phyloP scores from a whole-genome alignment of 2,888 invertebrate species.

The Ashinkailepas kermadecensis region DNA sequence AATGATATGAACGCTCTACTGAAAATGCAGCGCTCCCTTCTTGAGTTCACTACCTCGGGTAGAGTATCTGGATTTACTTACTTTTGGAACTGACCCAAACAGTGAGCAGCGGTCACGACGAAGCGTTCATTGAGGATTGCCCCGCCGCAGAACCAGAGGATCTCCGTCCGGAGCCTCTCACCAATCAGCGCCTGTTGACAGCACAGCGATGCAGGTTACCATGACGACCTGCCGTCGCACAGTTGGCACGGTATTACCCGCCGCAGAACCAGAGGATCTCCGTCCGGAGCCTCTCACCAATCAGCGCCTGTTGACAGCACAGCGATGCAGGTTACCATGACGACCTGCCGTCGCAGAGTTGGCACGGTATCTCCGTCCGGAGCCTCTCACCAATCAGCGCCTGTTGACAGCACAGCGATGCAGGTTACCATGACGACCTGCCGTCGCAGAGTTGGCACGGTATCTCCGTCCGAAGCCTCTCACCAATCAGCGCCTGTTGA shows the following conservation, averaged over 20 bases:
- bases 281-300: neutral
- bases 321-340: neutral
- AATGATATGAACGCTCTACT: too few species aligned
- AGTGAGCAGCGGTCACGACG: conserved; percentile 2
- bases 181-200: conserved; percentile 4
- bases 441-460: too few species aligned
- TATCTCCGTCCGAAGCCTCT: too few species aligned
- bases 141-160: conserved; percentile 1
- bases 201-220: neutral
- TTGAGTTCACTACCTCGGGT: too few species aligned
- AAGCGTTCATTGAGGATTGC: neutral
- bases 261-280: neutral
- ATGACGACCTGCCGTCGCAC: too few species aligned
- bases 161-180: neutral
- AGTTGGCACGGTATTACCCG: too few species aligned
- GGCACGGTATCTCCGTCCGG: too few species aligned
- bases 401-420: neutral
- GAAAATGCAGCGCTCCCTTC: too few species aligned
- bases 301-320: neutral
- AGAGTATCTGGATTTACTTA: neutral
- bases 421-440: neutral
- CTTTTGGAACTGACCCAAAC: conserved; percentile 11
- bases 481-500: too few species aligned
- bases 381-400: conserved; percentile 5
- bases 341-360: too few species aligned